A percentile compares a stretch with the other conserved stretches of the same genome.
These are phyloP conservation scores for Rhopalosiphum nymphaeae DNA, from an alignment of 2,888 invertebrate genomes.

Conservation along the genomic window DNA sequence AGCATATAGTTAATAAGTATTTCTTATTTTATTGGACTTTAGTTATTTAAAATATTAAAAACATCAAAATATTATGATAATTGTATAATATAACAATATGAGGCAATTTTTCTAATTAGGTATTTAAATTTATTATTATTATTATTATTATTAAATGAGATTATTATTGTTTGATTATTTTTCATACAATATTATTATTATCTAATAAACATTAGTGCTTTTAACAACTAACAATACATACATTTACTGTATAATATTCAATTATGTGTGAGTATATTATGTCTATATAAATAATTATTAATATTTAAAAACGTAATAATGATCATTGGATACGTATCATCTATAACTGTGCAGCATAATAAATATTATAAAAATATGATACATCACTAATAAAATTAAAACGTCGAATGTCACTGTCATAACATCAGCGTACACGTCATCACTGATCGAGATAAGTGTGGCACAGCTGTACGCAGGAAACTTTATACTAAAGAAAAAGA, in stretches of 20 bases:
- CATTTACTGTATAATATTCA: background rate
- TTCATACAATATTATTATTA: background rate
- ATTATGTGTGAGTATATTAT: too few species aligned
- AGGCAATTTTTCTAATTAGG: background rate
- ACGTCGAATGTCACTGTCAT: background rate
- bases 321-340: background rate
- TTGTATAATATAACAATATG: background rate
- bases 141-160: background rate
- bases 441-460: background rate
- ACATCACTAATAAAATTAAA: background rate
- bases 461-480: background rate
- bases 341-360: background rate
- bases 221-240: background rate
- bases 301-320: background rate
- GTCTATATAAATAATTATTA: background rate
- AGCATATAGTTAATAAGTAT: background rate
- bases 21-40: background rate
- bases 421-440: background rate
- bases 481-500: background rate
- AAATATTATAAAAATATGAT: background rate
- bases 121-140: background rate
- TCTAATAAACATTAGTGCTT: background rate
- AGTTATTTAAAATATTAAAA: background rate
- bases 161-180: background rate
- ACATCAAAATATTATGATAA: background rate